Base-by-base conservation (phyloP, 2,113 vertebrate species). In the Phoxinus phoxinus region DNA sequence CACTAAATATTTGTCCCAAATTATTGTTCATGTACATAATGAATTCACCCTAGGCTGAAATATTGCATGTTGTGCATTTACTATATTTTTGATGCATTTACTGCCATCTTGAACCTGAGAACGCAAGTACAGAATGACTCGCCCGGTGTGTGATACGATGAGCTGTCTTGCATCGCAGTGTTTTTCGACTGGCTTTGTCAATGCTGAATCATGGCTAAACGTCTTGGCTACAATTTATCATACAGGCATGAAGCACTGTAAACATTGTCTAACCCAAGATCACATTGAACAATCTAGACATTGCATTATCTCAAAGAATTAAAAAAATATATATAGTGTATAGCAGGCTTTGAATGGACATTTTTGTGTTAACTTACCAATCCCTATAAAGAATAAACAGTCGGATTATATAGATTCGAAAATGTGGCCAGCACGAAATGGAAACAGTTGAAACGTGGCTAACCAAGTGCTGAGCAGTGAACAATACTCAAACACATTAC, bases 401-500 rank as follows among this genome's bases (percentile, higher is more conserved):
- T 3, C 1, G 3, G 27, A 8, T 67, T 13, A 67, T 8, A 67
- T 67, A 67, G 30, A 67, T 67, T 67, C 32, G 35, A 41, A 44
- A 75, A 27, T 78, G 48, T 77, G 17, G 10, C 13, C 53, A 21
- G 53, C 30, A 37, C 53, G 41, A 13, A 61, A 61, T 41, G 15
- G 58, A 41, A 65, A 44, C 21, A 10, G 25, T 69, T 30, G 13
- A 76, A 76, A 53, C 25, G 8, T 75, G 44, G 12, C n/a, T 8
- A 44, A 80, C 27, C 58, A 44, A 61, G 32, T 35, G 51, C 35
- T 44, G 35, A 61, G 53, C 15, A 19, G 23, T 41, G 19, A 46
- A 46, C 83, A 35, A 35, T 46, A 65, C 37, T 61, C 37, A 65
- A 92, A 88, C 93, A 95, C 94, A 94, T 32, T 63, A 56, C 93